These are phyloP conservation scores for Tholera decimalis DNA, from an alignment of 2,888 invertebrate genomes.

Conservation along the genomic window DNA sequence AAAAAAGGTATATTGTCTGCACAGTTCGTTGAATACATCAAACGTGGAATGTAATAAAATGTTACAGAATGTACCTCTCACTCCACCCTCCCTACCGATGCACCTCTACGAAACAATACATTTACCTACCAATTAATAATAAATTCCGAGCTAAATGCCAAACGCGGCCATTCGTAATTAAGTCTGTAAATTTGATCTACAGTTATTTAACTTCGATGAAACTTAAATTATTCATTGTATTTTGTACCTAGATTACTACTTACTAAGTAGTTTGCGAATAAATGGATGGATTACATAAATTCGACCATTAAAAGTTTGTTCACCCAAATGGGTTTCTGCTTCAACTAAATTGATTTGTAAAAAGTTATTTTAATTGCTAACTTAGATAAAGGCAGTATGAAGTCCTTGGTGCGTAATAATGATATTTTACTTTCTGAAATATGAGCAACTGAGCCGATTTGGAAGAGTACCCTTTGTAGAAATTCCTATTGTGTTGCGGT, in stretches of 20 bases:
- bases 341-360: slow-evolving; percentile 47
- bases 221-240: slow-evolving; percentile 61
- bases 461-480: slow-evolving; percentile 24
- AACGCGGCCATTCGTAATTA: slow-evolving; percentile 37
- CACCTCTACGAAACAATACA: slow-evolving; percentile 25
- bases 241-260: slow-evolving; percentile 49
- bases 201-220: slow-evolving; percentile 39
- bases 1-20: slow-evolving; percentile 26
- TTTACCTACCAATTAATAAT: slow-evolving; percentile 39
- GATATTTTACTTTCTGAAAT: slow-evolving; percentile 44
- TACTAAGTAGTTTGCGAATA: slow-evolving; percentile 54
- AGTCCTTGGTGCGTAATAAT: slow-evolving; percentile 50
- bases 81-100: slow-evolving; percentile 13
- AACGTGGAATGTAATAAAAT: slow-evolving; percentile 47
- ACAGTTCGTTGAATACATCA: too few species aligned
- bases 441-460: slow-evolving; percentile 34
- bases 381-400: slow-evolving; percentile 29
- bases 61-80: neutral
- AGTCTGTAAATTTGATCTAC: slow-evolving; percentile 33
- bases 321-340: slow-evolving; percentile 44
- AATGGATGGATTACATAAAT: slow-evolving; percentile 52
- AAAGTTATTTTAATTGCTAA: slow-evolving; percentile 47
- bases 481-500: slow-evolving; percentile 22
- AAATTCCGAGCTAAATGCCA: slow-evolving; percentile 33
- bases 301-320: slow-evolving; percentile 55